These are phyloP conservation scores for Gorsachius magnificus DNA, from an alignment of 2,797 vertebrate genomes.

Conservation along the genomic window DNA sequence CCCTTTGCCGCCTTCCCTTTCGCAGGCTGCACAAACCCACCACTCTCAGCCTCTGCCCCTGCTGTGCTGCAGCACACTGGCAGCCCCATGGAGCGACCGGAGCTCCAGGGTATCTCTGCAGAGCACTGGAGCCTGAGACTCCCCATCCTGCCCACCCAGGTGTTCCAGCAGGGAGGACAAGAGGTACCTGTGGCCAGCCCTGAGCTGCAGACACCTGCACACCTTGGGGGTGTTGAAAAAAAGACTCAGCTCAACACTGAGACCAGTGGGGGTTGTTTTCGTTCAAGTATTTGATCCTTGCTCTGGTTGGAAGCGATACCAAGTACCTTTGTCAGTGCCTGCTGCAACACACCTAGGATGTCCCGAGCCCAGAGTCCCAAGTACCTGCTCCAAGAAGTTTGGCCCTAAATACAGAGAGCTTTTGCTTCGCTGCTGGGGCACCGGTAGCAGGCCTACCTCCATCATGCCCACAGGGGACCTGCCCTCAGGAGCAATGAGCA, in stretches of 20 bases:
- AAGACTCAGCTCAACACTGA: background rate
- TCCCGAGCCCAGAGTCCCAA: background rate
- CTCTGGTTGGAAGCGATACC: background rate
- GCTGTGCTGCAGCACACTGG: accelerated
- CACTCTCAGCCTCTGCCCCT: background rate
- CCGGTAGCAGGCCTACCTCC: background rate
- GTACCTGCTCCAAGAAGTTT: background rate
- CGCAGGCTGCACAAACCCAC: background rate
- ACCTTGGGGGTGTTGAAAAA: background rate
- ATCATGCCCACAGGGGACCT: accelerated
- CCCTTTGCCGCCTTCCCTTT: background rate
- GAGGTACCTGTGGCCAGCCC: background rate
- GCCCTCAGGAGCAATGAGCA: background rate
- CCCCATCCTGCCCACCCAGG: background rate
- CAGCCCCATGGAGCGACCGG: background rate
- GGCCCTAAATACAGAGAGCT: background rate
- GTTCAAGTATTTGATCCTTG: background rate
- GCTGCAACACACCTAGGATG: background rate
- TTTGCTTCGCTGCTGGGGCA: background rate
- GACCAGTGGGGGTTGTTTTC: background rate
- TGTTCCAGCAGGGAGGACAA: background rate
- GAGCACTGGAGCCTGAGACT: background rate
- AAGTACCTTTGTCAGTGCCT: background rate
- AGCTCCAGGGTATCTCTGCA: background rate
- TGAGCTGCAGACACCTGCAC: background rate